Evolutionary conservation across 2,888 invertebrate species (phyloP).

Genomic region (Ectobius pallidus): DNA sequence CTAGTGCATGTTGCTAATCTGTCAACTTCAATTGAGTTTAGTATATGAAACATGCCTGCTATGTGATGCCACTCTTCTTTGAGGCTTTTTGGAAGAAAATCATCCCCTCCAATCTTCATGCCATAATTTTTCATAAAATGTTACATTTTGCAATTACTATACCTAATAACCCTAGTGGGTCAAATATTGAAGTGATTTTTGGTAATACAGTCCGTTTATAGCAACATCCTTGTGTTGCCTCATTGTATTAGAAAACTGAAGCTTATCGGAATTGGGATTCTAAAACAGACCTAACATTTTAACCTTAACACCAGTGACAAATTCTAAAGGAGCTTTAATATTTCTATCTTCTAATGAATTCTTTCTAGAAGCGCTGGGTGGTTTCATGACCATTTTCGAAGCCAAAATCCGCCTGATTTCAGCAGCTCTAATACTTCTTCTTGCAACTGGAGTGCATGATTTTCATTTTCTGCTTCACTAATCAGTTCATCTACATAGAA

Average conservation of each 20-base stretch:
- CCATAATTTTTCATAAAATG: no score
- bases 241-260: background rate
- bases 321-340: background rate
- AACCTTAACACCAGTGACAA: background rate
- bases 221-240: background rate
- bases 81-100: background rate
- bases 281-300: background rate
- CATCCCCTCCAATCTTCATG: background rate
- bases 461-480: background rate
- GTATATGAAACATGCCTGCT: background rate
- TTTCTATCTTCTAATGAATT: background rate
- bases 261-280: background rate
- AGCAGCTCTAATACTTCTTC: background rate
- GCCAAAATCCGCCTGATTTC: background rate
- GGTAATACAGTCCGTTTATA: background rate
- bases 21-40: background rate
- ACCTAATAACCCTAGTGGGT: no score
- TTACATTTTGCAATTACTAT: background rate
- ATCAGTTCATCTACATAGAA: background rate
- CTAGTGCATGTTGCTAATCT: background rate
- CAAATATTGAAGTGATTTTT: background rate
- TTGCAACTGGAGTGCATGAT: background rate
- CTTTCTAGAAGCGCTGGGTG: background rate
- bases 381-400: background rate
- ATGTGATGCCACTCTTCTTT: background rate